Percentiles rank a stretch among this genome's conserved stretches.
These are phyloP conservation scores for Zaprionus bogoriensis DNA, from an alignment of 2,888 invertebrate species.

Conservation along the genomic window DNA sequence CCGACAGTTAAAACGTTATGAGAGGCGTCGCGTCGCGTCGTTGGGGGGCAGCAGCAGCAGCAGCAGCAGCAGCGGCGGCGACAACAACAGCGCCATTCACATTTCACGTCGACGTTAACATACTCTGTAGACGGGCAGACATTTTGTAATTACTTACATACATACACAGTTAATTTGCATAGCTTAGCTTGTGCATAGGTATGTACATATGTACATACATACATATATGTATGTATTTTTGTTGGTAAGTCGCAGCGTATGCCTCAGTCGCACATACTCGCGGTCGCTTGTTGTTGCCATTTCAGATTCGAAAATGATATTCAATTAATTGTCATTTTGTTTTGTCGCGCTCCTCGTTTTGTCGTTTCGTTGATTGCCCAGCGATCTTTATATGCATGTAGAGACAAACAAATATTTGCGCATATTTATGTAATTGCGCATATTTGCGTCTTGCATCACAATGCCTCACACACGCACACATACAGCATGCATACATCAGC, in stretches of 20 bases:
- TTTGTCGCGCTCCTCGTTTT: slow-evolving; percentile 30
- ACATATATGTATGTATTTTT: too few relatives aligned
- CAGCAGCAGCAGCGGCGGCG: not conserved
- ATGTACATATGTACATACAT: too few relatives aligned
- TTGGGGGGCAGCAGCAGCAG: not conserved
- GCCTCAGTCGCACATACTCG: not conserved
- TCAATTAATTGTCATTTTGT: slow-evolving; percentile 70
- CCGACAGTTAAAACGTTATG: slow-evolving; percentile 42
- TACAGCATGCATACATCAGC: slow-evolving; percentile 8
- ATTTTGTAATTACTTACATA: too few relatives aligned
- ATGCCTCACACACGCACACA: slow-evolving; percentile 26
- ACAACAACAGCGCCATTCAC: not conserved
- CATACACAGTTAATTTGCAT: too few relatives aligned
- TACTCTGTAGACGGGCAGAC: slow-evolving; percentile 27
- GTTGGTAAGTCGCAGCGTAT: too few relatives aligned
- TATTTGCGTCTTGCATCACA: too few relatives aligned
- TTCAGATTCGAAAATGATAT: slow-evolving; percentile 53
- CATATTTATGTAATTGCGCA: slow-evolving; percentile 10
- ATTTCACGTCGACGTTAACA: slow-evolving; percentile 3
- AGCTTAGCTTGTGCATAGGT: not conserved
- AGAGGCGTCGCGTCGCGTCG: slow-evolving; percentile 35
- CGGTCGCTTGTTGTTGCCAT: slow-evolving; percentile 7
- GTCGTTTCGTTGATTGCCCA: slow-evolving; percentile 51
- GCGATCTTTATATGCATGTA: slow-evolving; percentile 23
- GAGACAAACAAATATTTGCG: not conserved